Evolutionary conservation across 2,113 vertebrate genomes (phyloP).

Genomic region (Bombycilla garrulus): DNA sequence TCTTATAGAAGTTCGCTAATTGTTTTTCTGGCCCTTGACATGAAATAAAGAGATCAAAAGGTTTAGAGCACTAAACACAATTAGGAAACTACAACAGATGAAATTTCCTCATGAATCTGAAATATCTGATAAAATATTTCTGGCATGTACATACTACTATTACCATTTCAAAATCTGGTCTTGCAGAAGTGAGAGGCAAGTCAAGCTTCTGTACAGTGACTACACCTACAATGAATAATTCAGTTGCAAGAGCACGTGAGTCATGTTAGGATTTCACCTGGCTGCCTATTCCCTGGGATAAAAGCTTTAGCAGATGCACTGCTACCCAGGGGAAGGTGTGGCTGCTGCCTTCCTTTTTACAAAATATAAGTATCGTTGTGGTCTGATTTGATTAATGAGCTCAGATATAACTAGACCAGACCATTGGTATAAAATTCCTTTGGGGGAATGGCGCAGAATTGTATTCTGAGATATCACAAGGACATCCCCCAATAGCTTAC

Average conservation of each 20-base stretch:
- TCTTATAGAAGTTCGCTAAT: neutral
- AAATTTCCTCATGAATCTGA: slow-evolving; percentile 39
- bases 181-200: slow-evolving; percentile 48
- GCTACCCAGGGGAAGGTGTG: neutral
- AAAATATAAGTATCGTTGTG: neutral
- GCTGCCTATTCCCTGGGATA: neutral
- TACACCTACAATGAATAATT: slow-evolving; percentile 54
- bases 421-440: neutral
- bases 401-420: neutral
- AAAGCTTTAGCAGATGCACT: neutral
- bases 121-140: slow-evolving; percentile 53
- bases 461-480: neutral
- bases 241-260: slow-evolving; percentile 43
- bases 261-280: slow-evolving; percentile 10
- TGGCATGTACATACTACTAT: slow-evolving; percentile 19
- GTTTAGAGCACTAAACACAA: neutral
- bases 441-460: neutral
- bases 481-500: neutral
- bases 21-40: neutral
- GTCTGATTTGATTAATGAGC: neutral
- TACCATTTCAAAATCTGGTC: slow-evolving; percentile 46
- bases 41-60: slow-evolving; percentile 3
- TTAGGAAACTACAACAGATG: neutral
- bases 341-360: neutral
- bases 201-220: neutral